Evolutionary conservation across 2,113 vertebrate genomes (phyloP).

Genomic region (Menidia beryllina): DNA sequence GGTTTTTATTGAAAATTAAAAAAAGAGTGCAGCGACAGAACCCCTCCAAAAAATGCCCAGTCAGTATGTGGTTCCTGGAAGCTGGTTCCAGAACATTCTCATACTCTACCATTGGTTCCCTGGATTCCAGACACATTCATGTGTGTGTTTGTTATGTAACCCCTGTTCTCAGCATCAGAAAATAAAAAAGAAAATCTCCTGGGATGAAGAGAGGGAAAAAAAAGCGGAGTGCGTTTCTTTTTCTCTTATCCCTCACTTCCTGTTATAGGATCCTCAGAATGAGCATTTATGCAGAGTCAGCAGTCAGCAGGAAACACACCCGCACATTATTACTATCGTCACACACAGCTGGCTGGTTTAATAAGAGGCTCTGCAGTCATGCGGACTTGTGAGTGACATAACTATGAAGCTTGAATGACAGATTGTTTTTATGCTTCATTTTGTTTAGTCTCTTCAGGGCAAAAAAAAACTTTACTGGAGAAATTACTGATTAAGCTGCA

Average conservation of each 20-base stretch:
- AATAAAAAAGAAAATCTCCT: constrained; percentile 40
- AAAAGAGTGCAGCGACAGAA: background rate
- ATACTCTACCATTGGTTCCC: constrained; percentile 50
- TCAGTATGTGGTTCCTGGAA: constrained; percentile 47
- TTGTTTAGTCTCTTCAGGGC: background rate
- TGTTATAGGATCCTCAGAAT: constrained; percentile 58
- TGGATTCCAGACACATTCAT: constrained; percentile 38
- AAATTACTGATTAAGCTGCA: background rate
- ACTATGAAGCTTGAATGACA: background rate
- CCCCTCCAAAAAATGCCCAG: constrained; percentile 20
- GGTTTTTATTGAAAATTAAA: constrained; percentile 7
- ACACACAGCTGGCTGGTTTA: constrained; percentile 32
- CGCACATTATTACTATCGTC: constrained; percentile 32
- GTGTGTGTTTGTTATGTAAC: constrained; percentile 65
- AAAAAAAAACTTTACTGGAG: background rate
- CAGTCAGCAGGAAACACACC: constrained; percentile 52
- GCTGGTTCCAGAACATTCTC: constrained; percentile 63
- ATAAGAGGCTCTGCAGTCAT: constrained; percentile 34
- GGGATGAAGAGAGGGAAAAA: constrained; percentile 49
- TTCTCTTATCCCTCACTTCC: constrained; percentile 67
- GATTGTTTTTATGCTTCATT: background rate
- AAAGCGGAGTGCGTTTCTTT: constrained; percentile 34
- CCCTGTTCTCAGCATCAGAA: constrained; percentile 62
- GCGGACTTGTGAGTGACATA: constrained; percentile 8
- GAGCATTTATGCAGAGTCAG: constrained; percentile 55